These are phyloP conservation scores for Oncopodura yosiiana DNA, from an alignment of 1,140 invertebrate species.

Conservation along the genomic window DNA sequence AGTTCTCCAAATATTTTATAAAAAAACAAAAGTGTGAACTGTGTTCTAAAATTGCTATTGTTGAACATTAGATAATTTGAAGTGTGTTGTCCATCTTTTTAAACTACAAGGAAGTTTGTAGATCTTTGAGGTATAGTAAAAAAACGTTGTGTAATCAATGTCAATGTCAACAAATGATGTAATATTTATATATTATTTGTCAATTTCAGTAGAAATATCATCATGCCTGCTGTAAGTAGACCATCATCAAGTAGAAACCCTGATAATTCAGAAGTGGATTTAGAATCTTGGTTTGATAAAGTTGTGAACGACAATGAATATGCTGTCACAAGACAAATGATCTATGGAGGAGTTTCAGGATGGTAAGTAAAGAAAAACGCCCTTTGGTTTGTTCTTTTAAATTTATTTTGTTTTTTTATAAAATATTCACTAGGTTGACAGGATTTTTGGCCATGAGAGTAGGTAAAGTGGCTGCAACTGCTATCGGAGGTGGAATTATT, in stretches of 20 bases:
- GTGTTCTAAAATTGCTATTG: no score
- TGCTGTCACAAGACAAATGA: slow-evolving; percentile 74
- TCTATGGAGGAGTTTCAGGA: slow-evolving; percentile 74
- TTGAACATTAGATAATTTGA: no score
- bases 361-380: slow-evolving; percentile 55
- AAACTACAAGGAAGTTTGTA: no score
- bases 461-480: slow-evolving; percentile 77
- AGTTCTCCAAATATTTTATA: no score
- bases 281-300: slow-evolving; percentile 28
- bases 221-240: not conserved
- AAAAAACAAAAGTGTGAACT: no score
- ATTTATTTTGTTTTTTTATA: not conserved
- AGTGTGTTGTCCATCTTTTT: no score
- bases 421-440: slow-evolving; percentile 55
- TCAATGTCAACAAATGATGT: no score
- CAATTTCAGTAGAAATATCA: no score
- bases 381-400: not conserved
- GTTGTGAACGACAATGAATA: slow-evolving; percentile 52
- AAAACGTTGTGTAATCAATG: no score
- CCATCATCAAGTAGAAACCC: slow-evolving; percentile 9
- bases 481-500: slow-evolving; percentile 77
- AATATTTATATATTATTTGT: no score
- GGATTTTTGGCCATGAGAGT: slow-evolving; percentile 84
- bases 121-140: no score
- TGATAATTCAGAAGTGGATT: not conserved